Evolutionary conservation across 2,888 invertebrate genomes (phyloP).

Genomic region (Nemotelus nigrinus): DNA sequence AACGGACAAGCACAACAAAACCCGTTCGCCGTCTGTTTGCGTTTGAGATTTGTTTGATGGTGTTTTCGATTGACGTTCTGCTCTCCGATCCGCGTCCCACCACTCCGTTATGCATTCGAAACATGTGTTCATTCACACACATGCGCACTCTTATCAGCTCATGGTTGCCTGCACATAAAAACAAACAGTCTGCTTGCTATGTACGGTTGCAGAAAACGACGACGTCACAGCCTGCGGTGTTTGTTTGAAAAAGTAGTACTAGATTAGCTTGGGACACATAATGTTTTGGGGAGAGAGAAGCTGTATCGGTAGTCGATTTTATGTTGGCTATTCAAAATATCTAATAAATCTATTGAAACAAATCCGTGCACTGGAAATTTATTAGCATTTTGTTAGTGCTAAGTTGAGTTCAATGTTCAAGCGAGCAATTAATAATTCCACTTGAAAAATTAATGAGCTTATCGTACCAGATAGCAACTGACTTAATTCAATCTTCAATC

Average conservation of each 20-base stretch:
- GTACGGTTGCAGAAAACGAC: constrained; percentile 1
- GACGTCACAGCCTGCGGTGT: constrained; percentile 18
- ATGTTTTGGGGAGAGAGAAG: neutral
- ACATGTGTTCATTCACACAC: constrained; percentile 35
- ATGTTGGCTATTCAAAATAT: too few relatives aligned
- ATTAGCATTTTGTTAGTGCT: too few relatives aligned
- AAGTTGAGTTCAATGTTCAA: too few relatives aligned
- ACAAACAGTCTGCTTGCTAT: constrained; percentile 7
- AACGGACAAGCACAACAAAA: constrained; percentile 30
- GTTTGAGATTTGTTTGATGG: constrained; percentile 16
- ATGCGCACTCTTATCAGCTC: constrained; percentile 39
- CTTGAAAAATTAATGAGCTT: too few relatives aligned
- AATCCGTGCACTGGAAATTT: too few relatives aligned
- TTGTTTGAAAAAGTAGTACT: constrained; percentile 8
- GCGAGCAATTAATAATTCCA: too few relatives aligned
- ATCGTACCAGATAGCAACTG: too few relatives aligned
- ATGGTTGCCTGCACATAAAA: neutral
- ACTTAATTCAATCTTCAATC: too few relatives aligned
- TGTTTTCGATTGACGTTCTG: neutral
- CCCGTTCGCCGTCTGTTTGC: constrained; percentile 31
- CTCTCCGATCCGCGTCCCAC: neutral
- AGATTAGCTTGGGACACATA: neutral
- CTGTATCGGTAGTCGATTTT: neutral
- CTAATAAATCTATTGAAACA: too few relatives aligned
- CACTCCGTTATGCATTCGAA: constrained; percentile 3